phyloP scores from a whole-genome alignment of 1,140 invertebrate genomes.

The Coelopa frigida region DNA sequence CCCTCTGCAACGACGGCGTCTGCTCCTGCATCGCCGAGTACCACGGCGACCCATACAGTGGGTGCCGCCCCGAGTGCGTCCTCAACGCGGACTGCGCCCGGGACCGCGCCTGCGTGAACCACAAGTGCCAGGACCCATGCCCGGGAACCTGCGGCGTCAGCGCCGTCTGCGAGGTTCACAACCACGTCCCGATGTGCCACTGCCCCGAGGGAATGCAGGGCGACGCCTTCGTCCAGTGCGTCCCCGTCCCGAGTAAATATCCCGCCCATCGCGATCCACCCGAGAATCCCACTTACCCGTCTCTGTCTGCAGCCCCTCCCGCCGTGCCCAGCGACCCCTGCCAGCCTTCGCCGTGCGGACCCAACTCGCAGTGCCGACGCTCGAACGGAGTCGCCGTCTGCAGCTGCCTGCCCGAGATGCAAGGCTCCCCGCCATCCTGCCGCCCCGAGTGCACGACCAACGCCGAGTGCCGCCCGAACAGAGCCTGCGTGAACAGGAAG shows the following conservation, averaged over 20 bases:
- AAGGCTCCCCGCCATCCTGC: constrained; percentile 66
- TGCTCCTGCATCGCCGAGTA: constrained; percentile 67
- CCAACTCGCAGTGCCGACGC: constrained; percentile 58
- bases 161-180: constrained; percentile 59
- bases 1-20: constrained; percentile 56
- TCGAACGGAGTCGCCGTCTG: constrained; percentile 56
- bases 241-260: constrained; percentile 44
- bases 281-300: constrained; percentile 23
- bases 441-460: constrained; percentile 63
- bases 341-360: constrained; percentile 63
- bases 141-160: constrained; percentile 60
- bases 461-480: constrained; percentile 59
- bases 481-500: constrained; percentile 61
- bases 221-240: constrained; percentile 58
- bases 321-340: constrained; percentile 47
- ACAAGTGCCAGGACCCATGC: constrained; percentile 65
- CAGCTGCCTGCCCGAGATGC: constrained; percentile 59
- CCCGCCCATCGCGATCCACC: constrained; percentile 28
- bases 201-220: constrained; percentile 60
- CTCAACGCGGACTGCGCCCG: constrained; percentile 59
- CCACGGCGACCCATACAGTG: constrained; percentile 56
- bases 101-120: constrained; percentile 57
- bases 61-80: constrained; percentile 64
- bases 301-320: constrained; percentile 29
- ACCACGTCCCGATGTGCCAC: constrained; percentile 61